Evolutionary conservation across 2,888 invertebrate genomes (phyloP), one percentile per base, ranked within the genome.

Genomic region (Agriotes lineatus): DNA sequence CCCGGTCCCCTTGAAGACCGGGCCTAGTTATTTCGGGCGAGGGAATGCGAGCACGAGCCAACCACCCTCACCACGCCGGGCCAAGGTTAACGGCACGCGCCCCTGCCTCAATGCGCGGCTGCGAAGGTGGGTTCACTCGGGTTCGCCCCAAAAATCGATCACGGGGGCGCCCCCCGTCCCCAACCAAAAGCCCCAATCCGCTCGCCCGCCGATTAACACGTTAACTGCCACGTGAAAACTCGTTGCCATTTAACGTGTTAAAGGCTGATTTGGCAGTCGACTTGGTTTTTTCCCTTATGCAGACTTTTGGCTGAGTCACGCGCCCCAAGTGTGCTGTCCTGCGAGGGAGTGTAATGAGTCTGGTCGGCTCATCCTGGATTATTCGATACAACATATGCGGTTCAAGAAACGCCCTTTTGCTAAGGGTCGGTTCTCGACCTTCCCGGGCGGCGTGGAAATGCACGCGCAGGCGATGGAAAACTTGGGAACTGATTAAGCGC

Each of bases 41-140:
- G 74, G 74, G 72, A 73, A 72, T 72, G 67, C 65, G 69, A 74
- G 72, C 74, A 71, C 71, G 69, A 69, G 62, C 70, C 71, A 69
- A 71, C 70, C 67, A 72, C 75, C 71, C 70, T 71, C 70, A 72
- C 73, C 64, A 70, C 62, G 76, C 75, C 77, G 76, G 77, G 77
- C 77, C 78, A 78, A 78, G 78, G 78, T 78, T 77, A 78, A 78
- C 77, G 76, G 74, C 76, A 76, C 76, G 74, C 66, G 37, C 60
- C 58, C 62, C 56, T 56, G 56, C 56, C 60, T 35, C 60, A 44
- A 65, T 35, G 37, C 45, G 30, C 14, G 19, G 18, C 12, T 20
- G 10, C 16, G 30, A 61, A 69, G 61, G 69, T 65, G 37, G 10
- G 14, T 25, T 64, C 60, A 65, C 42, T 69, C 35, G 12, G 2